Conservation (phyloP, 2,797 vertebrate species). For the Brachyrhaphis roseni region DNA sequence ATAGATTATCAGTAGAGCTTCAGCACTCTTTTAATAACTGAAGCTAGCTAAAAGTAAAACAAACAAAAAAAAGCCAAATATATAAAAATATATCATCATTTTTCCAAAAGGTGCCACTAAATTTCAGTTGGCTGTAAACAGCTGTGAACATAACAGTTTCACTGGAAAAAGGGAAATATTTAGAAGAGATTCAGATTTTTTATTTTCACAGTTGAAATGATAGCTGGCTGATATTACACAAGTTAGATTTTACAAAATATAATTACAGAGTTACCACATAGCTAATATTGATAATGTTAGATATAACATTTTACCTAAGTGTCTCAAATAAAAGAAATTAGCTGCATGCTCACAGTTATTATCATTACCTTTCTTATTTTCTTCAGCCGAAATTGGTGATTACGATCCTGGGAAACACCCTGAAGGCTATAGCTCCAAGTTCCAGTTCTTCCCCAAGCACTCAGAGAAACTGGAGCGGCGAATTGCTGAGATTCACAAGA, state of each 20-base stretch:
- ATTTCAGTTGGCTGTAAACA: neutral
- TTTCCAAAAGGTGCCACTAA: neutral
- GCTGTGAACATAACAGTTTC: neutral
- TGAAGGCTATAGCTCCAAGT: conserved; percentile 98
- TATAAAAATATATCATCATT: neutral
- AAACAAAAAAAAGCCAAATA: neutral
- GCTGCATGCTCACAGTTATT: neutral
- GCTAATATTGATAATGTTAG: neutral
- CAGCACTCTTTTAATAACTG: neutral
- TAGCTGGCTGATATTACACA: neutral
- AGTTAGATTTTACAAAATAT: neutral
- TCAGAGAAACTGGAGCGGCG: conserved; percentile 95
- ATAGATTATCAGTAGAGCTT: neutral
- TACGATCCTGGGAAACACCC: conserved; percentile 98
- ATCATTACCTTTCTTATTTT: conserved; percentile 2
- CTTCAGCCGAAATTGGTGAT: conserved; percentile 95
- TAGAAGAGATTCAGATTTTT: neutral
- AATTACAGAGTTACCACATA: neutral
- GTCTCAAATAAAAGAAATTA: neutral
- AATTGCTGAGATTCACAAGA: conserved; percentile 96
- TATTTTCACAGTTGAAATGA: neutral
- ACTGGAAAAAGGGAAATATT: neutral
- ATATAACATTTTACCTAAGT: neutral
- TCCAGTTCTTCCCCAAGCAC: conserved; percentile 98
- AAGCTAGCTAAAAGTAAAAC: neutral